These are phyloP conservation scores for Cheiracanthium punctorium DNA, from an alignment of 2,888 invertebrate genomes.

Conservation along the genomic window DNA sequence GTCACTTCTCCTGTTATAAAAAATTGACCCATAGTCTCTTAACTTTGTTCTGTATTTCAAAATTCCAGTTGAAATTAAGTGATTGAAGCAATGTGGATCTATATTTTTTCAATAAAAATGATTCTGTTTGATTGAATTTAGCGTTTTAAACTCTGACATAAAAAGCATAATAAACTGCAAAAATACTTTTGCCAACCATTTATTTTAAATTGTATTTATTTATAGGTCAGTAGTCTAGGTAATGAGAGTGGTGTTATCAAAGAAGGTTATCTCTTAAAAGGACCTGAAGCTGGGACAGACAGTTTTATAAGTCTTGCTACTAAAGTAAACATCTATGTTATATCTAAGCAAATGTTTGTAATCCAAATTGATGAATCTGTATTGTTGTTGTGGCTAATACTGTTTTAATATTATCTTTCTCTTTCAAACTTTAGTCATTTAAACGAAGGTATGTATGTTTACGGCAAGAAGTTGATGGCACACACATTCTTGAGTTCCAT, in stretches of 20 bases:
- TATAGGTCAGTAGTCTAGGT: constrained; percentile 77
- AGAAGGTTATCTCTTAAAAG: constrained; percentile 92
- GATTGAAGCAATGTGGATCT: too few relatives aligned
- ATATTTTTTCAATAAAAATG: too few relatives aligned
- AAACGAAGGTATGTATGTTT: constrained; percentile 93
- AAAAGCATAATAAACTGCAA: too few relatives aligned
- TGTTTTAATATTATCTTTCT: not conserved
- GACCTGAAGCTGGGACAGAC: constrained; percentile 92
- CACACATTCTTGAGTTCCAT: constrained; percentile 92
- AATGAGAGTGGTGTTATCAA: constrained; percentile 81
- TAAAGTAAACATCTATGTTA: constrained; percentile 78
- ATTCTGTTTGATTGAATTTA: too few relatives aligned
- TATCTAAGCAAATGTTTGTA: not conserved
- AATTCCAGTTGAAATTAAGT: too few relatives aligned
- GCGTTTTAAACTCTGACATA: too few relatives aligned
- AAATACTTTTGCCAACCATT: too few relatives aligned
- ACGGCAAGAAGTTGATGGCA: constrained; percentile 91
- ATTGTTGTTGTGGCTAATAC: not conserved
- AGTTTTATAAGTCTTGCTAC: constrained; percentile 94
- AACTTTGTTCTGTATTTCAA: too few relatives aligned
- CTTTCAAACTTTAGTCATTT: constrained; percentile 81
- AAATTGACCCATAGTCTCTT: too few relatives aligned
- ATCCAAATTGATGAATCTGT: too few relatives aligned
- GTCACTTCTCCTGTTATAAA: too few relatives aligned
- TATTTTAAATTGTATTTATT: too few relatives aligned